Conservation (phyloP, 2,113 vertebrate species). For the Mugil cephalus region DNA sequence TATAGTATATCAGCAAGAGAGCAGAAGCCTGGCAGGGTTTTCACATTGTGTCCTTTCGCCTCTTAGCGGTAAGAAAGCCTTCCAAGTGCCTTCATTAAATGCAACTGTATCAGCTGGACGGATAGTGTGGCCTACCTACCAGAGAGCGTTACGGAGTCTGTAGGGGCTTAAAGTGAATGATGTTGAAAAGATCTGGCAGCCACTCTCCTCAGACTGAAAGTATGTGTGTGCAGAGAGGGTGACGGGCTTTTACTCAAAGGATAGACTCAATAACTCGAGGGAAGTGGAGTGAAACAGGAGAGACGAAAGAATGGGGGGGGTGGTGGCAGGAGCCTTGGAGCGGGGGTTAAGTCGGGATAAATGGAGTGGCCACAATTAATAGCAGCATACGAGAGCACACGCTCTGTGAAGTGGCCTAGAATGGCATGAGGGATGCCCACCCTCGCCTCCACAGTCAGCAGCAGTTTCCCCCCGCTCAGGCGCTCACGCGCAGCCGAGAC, state of each 20-base stretch:
- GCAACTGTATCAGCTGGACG: conserved; percentile 37
- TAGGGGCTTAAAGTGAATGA: conserved; percentile 42
- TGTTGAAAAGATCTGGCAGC: conserved; percentile 59
- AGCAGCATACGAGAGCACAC: conserved; percentile 16
- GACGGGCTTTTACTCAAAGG: conserved; percentile 5
- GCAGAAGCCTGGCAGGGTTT: conserved; percentile 7
- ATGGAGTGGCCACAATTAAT: conserved; percentile 57
- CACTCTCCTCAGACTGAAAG: conserved; percentile 25
- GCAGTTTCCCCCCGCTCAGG: too few relatives aligned
- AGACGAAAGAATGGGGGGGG: conserved; percentile 53
- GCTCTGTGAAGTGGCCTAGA: conserved; percentile 59
- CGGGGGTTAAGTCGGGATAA: conserved; percentile 26
- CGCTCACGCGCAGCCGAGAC: too few relatives aligned
- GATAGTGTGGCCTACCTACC: conserved; percentile 5
- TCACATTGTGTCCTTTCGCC: conserved; percentile 43
- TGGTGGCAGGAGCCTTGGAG: conserved; percentile 2
- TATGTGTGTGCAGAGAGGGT: conserved; percentile 13
- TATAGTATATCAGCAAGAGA: conserved; percentile 46
- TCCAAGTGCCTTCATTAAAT: conserved; percentile 40
- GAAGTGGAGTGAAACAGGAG: conserved; percentile 54
- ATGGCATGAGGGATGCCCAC: conserved; percentile 21
- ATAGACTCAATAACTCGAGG: conserved; percentile 27
- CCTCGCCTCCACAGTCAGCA: not conserved
- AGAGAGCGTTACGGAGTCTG: conserved; percentile 30
- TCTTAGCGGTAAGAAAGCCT: conserved; percentile 31